A percentile compares a stretch with the other conserved stretches of the same genome.
Conservation (phyloP, 2,113 vertebrate species). For the Hystrix brachyura region DNA sequence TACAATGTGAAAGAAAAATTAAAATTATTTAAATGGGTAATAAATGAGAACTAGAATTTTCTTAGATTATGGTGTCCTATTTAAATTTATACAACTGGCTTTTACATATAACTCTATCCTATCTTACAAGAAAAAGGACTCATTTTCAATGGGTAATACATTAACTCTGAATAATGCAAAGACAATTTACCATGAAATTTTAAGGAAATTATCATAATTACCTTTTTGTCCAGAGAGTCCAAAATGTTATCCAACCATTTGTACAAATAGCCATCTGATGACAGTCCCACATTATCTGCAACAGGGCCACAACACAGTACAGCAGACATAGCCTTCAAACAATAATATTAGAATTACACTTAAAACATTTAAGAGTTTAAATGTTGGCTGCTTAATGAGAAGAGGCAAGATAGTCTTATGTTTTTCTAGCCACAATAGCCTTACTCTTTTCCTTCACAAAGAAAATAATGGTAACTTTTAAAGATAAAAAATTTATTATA, state of each 20-base stretch:
- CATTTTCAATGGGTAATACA: neutral
- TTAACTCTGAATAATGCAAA: neutral
- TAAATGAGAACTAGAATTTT: constrained; percentile 21
- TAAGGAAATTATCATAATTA: constrained; percentile 78
- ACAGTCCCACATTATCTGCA: constrained; percentile 98
- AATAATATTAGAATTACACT: constrained; percentile 78
- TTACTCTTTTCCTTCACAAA: constrained; percentile 10
- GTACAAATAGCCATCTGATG: constrained; percentile 99
- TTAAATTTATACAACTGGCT: constrained; percentile 24
- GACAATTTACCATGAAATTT: neutral
- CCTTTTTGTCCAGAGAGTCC: constrained; percentile 99
- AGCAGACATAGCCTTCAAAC: constrained; percentile 97
- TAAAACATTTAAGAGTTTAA: constrained; percentile 63
- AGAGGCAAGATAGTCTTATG: neutral
- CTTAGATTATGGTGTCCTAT: neutral
- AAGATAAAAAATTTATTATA: constrained; percentile 27
- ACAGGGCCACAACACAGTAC: constrained; percentile 99
- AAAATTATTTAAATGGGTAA: constrained; percentile 3
- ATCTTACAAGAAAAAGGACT: neutral
- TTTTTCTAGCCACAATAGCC: neutral
- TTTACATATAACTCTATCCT: neutral
- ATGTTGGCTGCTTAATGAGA: constrained; percentile 48
- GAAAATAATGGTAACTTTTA: neutral
- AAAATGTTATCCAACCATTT: constrained; percentile 99
- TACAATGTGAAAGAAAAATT: neutral